These are phyloP conservation scores for Falco novaeseelandiae DNA, from an alignment of 2,797 vertebrate species.

Conservation along the genomic window DNA sequence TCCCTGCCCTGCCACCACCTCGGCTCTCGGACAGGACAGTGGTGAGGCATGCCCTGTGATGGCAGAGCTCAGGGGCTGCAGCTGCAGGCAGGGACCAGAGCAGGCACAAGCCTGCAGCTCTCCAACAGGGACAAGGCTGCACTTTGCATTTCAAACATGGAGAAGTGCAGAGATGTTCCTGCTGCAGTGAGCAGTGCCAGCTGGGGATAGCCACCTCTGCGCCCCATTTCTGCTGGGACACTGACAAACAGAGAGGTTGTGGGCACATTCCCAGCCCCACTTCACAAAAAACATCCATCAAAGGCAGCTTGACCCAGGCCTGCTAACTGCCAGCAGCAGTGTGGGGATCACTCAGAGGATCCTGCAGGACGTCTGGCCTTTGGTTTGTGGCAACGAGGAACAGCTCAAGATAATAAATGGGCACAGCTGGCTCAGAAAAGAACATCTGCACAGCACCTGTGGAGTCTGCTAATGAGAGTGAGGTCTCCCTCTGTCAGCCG, in stretches of 20 bases:
- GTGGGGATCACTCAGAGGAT: not conserved
- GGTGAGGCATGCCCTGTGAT: accelerated
- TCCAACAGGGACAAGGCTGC: not conserved
- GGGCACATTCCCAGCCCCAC: not conserved
- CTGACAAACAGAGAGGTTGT: not conserved
- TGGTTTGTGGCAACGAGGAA: not conserved
- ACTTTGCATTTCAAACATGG: not conserved
- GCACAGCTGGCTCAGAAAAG: not conserved
- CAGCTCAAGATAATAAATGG: not conserved
- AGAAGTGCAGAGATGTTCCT: not conserved
- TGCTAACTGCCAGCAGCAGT: not conserved
- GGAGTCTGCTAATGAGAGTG: not conserved
- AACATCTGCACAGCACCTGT: not conserved
- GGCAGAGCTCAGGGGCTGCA: not conserved
- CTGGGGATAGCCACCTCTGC: not conserved
- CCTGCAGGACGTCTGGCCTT: not conserved
- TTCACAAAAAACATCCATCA: not conserved
- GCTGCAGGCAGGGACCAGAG: not conserved
- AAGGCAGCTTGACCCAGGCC: not conserved
- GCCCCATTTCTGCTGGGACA: not conserved
- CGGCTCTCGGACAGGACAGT: accelerated
- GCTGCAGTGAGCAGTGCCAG: not conserved
- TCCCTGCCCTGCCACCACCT: not conserved
- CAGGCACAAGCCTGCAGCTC: not conserved
- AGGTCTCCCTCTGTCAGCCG: not conserved